These are phyloP conservation scores for Dolichomitus sp. DNA, from an alignment of 2,888 invertebrate species.

Conservation along the genomic window DNA sequence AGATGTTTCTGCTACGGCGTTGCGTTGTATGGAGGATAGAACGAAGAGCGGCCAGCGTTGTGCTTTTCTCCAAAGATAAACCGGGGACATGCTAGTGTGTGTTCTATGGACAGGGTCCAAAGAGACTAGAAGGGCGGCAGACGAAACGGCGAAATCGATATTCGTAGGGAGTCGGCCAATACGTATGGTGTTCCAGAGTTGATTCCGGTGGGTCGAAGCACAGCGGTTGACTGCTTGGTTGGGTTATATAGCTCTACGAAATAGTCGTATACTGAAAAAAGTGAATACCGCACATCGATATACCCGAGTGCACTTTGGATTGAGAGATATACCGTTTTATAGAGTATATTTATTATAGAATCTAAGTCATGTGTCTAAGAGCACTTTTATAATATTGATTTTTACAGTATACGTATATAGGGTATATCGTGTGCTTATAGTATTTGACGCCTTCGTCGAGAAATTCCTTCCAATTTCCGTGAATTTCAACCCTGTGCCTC, in stretches of 20 bases:
- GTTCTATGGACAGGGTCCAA: background rate
- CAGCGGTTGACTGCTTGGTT: background rate
- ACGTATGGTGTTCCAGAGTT: slow-evolving; percentile 22
- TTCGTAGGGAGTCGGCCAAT: slow-evolving; percentile 56
- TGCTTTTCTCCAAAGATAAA: slow-evolving; percentile 36
- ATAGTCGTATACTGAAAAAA: slow-evolving; percentile 31
- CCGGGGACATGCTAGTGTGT: slow-evolving; percentile 16
- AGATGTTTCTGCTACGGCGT: slow-evolving; percentile 22
- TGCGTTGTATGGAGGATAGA: slow-evolving; percentile 19
- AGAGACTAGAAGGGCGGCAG: slow-evolving; percentile 33
- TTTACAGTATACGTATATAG: background rate
- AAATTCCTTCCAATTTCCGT: no score
- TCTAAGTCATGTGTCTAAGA: background rate
- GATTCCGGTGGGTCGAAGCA: slow-evolving; percentile 30
- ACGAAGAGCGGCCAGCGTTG: slow-evolving; percentile 9
- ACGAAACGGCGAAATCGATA: slow-evolving; percentile 59
- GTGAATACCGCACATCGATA: slow-evolving; percentile 19
- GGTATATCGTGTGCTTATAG: no score
- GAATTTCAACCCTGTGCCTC: background rate
- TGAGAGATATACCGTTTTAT: background rate
- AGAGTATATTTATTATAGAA: background rate
- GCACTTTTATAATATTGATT: background rate
- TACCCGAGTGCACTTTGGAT: slow-evolving; percentile 24
- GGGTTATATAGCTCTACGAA: background rate
- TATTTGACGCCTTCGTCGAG: no score